A percentile compares a stretch with the other conserved stretches of the same genome.
phyloP scores from a whole-genome alignment of 2,113 vertebrate species.

The Spizaetus ornatus region DNA sequence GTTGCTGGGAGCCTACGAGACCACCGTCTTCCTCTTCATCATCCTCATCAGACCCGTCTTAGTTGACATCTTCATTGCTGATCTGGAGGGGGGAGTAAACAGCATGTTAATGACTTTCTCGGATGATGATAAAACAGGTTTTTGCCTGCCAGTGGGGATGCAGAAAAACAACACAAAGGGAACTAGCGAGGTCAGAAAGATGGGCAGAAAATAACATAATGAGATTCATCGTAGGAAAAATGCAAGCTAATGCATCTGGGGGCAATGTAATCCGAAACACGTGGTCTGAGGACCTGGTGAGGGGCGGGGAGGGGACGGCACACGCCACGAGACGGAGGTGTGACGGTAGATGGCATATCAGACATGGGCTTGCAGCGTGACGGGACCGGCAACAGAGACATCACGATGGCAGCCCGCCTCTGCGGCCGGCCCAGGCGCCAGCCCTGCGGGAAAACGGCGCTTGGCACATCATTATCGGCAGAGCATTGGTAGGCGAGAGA shows the following conservation, averaged over 20 bases:
- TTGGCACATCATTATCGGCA: background rate
- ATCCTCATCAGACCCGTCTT: background rate
- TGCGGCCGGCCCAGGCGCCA: background rate
- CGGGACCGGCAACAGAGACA: background rate
- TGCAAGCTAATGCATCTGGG: background rate
- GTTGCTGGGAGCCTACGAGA: background rate
- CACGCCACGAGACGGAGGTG: fast-evolving
- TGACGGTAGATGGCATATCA: background rate
- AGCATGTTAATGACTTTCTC: background rate
- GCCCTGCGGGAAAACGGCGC: background rate
- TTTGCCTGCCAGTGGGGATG: background rate
- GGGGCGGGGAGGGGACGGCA: fast-evolving
- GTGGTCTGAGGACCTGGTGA: background rate
- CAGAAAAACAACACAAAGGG: background rate
- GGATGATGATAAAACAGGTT: background rate
- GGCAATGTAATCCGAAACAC: background rate
- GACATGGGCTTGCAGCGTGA: background rate
- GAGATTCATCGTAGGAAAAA: background rate
- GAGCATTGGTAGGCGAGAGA: background rate
- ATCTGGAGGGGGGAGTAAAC: conserved; percentile 8
- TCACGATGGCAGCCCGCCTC: background rate
- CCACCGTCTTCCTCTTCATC: background rate
- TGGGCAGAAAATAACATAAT: background rate
- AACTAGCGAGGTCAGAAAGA: background rate
- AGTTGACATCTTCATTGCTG: background rate